A percentile compares a stretch with the other conserved stretches of the same genome.
These are phyloP conservation scores for Galleria mellonella DNA, from an alignment of 1,140 invertebrate species.

Conservation along the genomic window DNA sequence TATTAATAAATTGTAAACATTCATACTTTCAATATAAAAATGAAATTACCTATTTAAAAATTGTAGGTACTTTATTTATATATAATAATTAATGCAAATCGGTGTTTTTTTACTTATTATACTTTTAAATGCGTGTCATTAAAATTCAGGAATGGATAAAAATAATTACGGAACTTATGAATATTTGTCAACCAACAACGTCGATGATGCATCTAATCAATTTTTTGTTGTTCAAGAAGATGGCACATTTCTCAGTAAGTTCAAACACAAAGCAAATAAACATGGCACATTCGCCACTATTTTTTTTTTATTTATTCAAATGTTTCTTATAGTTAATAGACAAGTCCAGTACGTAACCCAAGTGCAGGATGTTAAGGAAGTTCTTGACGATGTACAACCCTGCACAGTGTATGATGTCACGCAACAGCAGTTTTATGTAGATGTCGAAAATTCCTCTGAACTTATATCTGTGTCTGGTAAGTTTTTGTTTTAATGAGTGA, in stretches of 20 bases:
- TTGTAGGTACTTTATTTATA: no score
- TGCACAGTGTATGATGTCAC: slow-evolving; percentile 39
- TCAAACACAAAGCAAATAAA: background rate
- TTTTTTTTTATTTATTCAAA: no score
- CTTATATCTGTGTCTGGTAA: slow-evolving; percentile 49
- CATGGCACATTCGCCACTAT: no score
- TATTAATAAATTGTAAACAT: no score
- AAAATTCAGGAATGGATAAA: slow-evolving; percentile 36
- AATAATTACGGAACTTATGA: slow-evolving; percentile 46
- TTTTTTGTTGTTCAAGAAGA: slow-evolving; percentile 56
- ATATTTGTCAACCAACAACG: slow-evolving; percentile 28
- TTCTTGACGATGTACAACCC: slow-evolving; percentile 24
- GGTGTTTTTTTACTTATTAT: no score
- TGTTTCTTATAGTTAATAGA: slow-evolving; percentile 44
- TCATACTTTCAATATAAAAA: no score
- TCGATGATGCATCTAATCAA: slow-evolving; percentile 26
- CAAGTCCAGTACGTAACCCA: slow-evolving; percentile 48
- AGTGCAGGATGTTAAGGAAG: slow-evolving; percentile 35
- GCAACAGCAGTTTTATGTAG: slow-evolving; percentile 45
- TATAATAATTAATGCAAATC: no score
- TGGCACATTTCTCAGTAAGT: slow-evolving; percentile 45
- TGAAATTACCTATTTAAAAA: no score
- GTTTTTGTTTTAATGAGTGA: no score
- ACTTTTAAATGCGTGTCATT: background rate
- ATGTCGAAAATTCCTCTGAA: slow-evolving; percentile 43